Base-by-base conservation (phyloP, 1,140 invertebrate genomes). In the Drosophila ambigua region DNA sequence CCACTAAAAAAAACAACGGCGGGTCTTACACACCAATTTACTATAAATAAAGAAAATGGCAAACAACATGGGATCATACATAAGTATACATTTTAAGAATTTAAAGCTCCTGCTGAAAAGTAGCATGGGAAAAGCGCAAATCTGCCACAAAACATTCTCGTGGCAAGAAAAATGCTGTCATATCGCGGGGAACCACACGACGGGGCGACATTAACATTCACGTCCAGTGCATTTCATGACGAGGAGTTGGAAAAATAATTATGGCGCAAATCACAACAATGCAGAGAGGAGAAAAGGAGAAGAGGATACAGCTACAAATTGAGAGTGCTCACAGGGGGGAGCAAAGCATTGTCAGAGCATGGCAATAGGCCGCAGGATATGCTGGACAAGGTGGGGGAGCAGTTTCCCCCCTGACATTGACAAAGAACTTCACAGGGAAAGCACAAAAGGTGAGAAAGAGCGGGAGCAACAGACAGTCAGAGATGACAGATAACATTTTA, bases 141-240 rank as follows among this genome's bases (percentile, higher is more conserved):
- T 85, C 83, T 82, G 78, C 87, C 82, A 76, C 62, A 71, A 78
- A 85, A 85, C 82, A 82, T 79, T 85, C 68, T 74, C 82, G 69
- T 87, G 82, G 87, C 82, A 85, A 72, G 74, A 68, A 51, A 69
- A 85, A 85, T 71, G 81, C 59, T 52, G 67, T 50, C 55, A 41
- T 59, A 66, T 74, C 53, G 46, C 20, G 49, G 57, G 49, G 60
- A 16, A 46, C 51, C 16, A 23, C 15, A 16, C 39, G 48, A 20
- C 1, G 15, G 13, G 11, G 15, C n/a, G 51, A 23, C 28, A 28
- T 24, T 65, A 20, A 20, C 20, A 20, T 20, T 2, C 39, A 51
- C 43, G 43, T 54, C 43, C 71, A 49, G 49, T 67, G 72, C 73
- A 76, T 39, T 57, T 50, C 60, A 73, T 31, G 57, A 55, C 9